These are phyloP conservation scores for Chlamydotis undulata DNA, from an alignment of 2,113 vertebrate species.

Conservation along the genomic window DNA sequence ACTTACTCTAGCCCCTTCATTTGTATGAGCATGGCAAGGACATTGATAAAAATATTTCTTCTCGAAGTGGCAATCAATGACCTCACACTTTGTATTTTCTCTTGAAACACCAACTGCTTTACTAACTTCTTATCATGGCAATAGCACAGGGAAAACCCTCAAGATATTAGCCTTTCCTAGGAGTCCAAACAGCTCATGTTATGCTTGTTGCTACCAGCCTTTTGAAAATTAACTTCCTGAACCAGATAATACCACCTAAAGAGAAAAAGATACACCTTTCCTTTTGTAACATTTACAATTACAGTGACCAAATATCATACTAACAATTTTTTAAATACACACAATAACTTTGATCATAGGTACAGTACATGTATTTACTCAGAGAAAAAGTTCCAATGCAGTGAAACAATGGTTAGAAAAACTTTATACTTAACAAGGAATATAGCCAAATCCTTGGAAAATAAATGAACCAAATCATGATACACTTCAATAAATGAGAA, in stretches of 20 bases:
- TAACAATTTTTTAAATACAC: neutral
- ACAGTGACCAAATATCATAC: neutral
- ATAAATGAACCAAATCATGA: neutral
- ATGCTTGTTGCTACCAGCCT: neutral
- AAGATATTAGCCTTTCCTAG: neutral
- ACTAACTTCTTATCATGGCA: neutral
- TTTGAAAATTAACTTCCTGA: neutral
- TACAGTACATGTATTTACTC: neutral
- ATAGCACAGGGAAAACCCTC: neutral
- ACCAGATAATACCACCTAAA: neutral
- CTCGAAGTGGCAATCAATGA: neutral
- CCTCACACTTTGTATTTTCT: neutral
- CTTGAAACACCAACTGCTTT: neutral
- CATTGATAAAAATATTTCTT: neutral
- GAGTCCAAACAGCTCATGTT: neutral
- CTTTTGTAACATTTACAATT: neutral
- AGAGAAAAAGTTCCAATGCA: neutral
- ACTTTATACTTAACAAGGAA: neutral
- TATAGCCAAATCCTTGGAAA: neutral
- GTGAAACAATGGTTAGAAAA: constrained; percentile 17
- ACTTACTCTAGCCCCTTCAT: neutral
- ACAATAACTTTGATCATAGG: neutral
- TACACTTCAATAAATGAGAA: neutral
- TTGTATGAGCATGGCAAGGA: neutral
- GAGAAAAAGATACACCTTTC: neutral